A percentile compares a stretch with the other conserved stretches of the same genome.
phyloP scores from a whole-genome alignment of 2,797 vertebrate genomes.

The Eremophila alpestris region DNA sequence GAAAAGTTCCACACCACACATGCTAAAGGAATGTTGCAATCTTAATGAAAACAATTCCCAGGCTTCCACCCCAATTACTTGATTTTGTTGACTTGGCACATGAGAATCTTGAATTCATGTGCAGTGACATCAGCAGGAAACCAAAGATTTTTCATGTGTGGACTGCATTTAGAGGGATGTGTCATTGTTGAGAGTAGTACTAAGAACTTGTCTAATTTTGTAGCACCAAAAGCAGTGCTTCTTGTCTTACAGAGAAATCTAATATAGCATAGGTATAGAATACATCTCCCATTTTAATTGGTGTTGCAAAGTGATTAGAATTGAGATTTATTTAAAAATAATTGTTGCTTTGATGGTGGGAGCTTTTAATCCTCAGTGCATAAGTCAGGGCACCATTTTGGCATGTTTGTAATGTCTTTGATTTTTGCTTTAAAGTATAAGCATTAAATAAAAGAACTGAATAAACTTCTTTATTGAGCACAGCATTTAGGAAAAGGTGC shows the following conservation, averaged over 20 bases:
- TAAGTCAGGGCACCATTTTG: background rate
- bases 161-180: background rate
- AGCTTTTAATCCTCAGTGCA: background rate
- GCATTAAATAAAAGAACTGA: background rate
- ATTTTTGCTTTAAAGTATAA: background rate
- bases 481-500: background rate
- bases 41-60: slow-evolving; percentile 35
- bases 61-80: slow-evolving; percentile 10
- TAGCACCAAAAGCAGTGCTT: background rate
- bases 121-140: slow-evolving; percentile 37
- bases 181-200: background rate
- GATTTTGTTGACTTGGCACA: slow-evolving; percentile 7
- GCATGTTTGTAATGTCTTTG: background rate
- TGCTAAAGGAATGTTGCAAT: slow-evolving; percentile 24
- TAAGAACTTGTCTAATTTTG: background rate
- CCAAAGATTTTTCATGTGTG: background rate
- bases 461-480: background rate
- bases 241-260: background rate
- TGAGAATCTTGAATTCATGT: slow-evolving; percentile 2
- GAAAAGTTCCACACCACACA: background rate
- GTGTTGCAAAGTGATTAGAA: background rate
- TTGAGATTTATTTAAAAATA: background rate
- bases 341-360: background rate
- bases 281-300: background rate
- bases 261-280: background rate